Evolutionary conservation across 2,797 vertebrate genomes (phyloP).

Genomic region (Percopsis omiscomaycus): DNA sequence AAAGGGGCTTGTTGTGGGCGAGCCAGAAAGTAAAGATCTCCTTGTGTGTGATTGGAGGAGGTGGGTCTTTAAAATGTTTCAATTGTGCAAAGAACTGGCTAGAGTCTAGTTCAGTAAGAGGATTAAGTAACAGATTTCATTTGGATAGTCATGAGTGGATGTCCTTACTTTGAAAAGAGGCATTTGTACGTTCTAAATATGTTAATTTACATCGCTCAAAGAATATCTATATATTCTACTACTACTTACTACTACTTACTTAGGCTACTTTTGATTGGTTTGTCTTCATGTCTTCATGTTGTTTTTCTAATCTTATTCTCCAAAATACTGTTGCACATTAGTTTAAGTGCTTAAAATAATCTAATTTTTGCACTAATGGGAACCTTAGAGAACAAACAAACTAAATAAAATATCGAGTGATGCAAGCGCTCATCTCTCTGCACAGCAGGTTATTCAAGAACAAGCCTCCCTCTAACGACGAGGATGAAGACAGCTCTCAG

Average conservation of each 20-base stretch:
- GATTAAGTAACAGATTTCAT: conserved; percentile 15
- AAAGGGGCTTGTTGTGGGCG: conserved; percentile 24
- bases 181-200: conserved; percentile 68
- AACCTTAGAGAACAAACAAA: not conserved
- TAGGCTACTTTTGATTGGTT: not conserved
- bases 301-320: not conserved
- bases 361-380: not conserved
- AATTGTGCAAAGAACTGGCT: conserved; percentile 15
- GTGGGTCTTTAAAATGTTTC: conserved; percentile 61
- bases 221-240: conserved; percentile 5
- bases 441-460: conserved; percentile 80
- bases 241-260: not conserved
- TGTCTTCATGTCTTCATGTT: not conserved
- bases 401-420: conserved; percentile 5
- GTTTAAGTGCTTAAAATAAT: conserved; percentile 6
- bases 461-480: conserved; percentile 73
- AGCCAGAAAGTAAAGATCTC: conserved; percentile 43
- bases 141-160: conserved; percentile 77
- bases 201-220: not conserved
- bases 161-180: conserved; percentile 79
- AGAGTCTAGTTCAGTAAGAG: conserved; percentile 21
- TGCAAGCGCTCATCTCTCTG: conserved; percentile 20
- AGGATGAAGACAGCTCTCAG: conserved; percentile 82
- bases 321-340: not conserved
- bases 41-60: conserved; percentile 65